A percentile compares a stretch with the other conserved stretches of the same genome.
Conservation (phyloP, 2,113 vertebrate species). For the Natator depressus region DNA sequence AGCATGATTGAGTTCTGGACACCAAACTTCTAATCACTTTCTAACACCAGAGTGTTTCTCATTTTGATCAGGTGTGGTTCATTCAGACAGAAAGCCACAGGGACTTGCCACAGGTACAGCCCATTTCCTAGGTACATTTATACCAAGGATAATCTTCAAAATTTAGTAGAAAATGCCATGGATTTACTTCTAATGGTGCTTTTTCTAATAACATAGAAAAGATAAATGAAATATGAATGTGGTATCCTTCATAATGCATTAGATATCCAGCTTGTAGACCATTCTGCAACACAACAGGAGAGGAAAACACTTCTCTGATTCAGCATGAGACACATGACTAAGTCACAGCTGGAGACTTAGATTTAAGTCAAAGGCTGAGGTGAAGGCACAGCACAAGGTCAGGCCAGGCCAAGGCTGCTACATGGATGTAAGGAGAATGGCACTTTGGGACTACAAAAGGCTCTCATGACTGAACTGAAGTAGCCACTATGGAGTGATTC, state of each 20-base stretch:
- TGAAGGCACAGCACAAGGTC: not conserved
- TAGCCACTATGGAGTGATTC: not conserved
- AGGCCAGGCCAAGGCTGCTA: not conserved
- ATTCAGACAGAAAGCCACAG: conserved; percentile 75
- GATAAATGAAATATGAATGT: conserved; percentile 39
- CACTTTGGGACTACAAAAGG: not conserved
- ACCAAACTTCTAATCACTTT: conserved; percentile 70
- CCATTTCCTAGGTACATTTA: conserved; percentile 60
- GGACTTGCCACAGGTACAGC: conserved; percentile 54
- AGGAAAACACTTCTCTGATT: not conserved
- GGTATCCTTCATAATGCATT: not conserved
- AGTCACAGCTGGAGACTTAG: not conserved
- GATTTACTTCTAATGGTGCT: conserved; percentile 40
- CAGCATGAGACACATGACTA: not conserved
- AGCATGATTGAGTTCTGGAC: conserved; percentile 70
- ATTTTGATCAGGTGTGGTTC: conserved; percentile 60
- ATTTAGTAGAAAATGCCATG: conserved; percentile 71
- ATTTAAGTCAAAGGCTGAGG: not conserved
- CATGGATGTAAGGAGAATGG: not conserved
- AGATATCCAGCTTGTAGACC: not conserved
- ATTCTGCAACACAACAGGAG: not conserved
- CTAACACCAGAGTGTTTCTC: conserved; percentile 48
- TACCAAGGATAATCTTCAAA: conserved; percentile 45
- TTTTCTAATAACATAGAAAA: conserved; percentile 42
- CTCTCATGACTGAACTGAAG: not conserved